These are phyloP conservation scores for Lasioglossum albipes DNA, from an alignment of 1,140 invertebrate genomes.

Conservation along the genomic window DNA sequence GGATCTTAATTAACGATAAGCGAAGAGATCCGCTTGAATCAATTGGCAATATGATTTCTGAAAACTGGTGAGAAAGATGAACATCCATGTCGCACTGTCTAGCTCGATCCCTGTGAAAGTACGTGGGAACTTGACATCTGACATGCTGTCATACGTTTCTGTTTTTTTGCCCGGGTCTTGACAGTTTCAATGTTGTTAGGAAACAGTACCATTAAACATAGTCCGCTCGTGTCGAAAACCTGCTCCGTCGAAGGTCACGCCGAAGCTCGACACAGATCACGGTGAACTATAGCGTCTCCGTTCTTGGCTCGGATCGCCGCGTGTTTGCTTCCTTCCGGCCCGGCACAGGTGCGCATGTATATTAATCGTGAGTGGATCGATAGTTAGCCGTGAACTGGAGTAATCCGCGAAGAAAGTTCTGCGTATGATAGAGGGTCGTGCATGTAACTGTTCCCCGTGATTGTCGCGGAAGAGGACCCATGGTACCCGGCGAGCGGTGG, in stretches of 20 bases:
- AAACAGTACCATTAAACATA: conserved; percentile 53
- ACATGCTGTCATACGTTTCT: conserved; percentile 58
- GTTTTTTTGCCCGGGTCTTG: conserved; percentile 73
- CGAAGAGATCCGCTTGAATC: too few relatives aligned
- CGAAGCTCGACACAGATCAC: too few relatives aligned
- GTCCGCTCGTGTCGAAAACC: conserved; percentile 53
- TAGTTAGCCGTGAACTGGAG: conserved; percentile 20
- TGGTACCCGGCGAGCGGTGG: conserved; percentile 24
- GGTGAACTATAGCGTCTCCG: not conserved
- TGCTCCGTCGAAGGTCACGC: not conserved
- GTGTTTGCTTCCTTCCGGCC: conserved; percentile 7
- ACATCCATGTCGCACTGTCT: conserved; percentile 64
- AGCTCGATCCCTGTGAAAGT: conserved; percentile 61
- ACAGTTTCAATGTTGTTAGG: conserved; percentile 64
- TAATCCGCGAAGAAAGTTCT: not conserved
- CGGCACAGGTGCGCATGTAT: conserved; percentile 38
- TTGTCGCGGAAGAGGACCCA: not conserved
- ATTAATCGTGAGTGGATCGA: conserved; percentile 35
- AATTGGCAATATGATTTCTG: too few relatives aligned
- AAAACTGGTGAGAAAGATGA: not conserved
- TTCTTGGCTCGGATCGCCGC: conserved; percentile 21
- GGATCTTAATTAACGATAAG: conserved; percentile 16
- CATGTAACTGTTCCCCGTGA: conserved; percentile 30
- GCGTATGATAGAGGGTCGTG: conserved; percentile 33
- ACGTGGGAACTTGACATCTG: conserved; percentile 72